A percentile compares a stretch with the other conserved stretches of the same genome.
phyloP scores from a whole-genome alignment of 2,888 invertebrate genomes.

The Drosophila cracens region DNA sequence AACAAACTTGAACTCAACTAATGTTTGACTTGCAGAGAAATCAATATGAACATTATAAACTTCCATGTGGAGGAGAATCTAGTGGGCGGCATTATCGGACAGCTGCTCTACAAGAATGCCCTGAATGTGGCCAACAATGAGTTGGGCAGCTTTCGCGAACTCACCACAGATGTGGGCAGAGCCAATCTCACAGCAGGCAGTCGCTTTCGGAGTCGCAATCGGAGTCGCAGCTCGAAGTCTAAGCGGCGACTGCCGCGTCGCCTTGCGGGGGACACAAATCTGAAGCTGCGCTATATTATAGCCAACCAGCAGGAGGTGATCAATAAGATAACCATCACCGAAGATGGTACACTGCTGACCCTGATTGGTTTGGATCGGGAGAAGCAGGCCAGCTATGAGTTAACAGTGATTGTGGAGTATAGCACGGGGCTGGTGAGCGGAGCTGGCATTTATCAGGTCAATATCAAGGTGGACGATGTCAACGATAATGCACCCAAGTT shows the following conservation, averaged over 20 bases:
- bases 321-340: conserved; percentile 91
- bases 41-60: conserved; percentile 89
- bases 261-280: conserved; percentile 76
- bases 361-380: conserved; percentile 92
- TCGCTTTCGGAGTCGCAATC: conserved; percentile 75
- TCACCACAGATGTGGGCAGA: conserved; percentile 53
- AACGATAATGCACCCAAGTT: conserved; percentile 95
- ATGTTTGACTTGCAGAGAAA: conserved; percentile 86
- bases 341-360: conserved; percentile 92
- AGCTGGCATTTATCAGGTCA: conserved; percentile 92
- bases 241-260: conserved; percentile 74
- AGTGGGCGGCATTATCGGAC: conserved; percentile 90
- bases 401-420: conserved; percentile 93
- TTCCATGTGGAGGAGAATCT: conserved; percentile 92
- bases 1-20: not conserved
- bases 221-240: conserved; percentile 60
- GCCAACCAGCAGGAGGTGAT: conserved; percentile 93
- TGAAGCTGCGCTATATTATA: conserved; percentile 89
- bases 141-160: conserved; percentile 74
- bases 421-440: conserved; percentile 89
- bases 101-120: conserved; percentile 87
- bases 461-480: conserved; percentile 92
- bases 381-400: conserved; percentile 89
- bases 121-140: conserved; percentile 80
- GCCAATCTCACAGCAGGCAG: conserved; percentile 72